Base-by-base conservation (phyloP, 2,888 invertebrate genomes). In the Venusia cambrica region DNA sequence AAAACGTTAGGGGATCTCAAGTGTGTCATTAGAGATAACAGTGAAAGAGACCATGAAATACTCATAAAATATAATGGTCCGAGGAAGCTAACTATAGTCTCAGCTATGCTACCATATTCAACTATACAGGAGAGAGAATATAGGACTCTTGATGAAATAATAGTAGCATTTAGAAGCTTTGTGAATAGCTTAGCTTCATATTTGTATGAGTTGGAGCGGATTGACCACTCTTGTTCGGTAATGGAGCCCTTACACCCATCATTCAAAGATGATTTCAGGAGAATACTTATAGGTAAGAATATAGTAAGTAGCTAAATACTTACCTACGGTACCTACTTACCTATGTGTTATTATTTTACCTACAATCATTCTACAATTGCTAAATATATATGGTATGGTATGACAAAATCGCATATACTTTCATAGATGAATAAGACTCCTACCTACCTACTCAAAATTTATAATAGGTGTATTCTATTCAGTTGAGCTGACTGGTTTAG, bases 201-300 rank as follows among this genome's bases (percentile, higher is more conserved):
- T 53, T 77, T 85, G 39, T 44, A 56, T 47, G 74, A 79, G 51
- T 58, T 87, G 28, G 79, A 81, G 29, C 50, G 48, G 17, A 73
- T 85, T 35, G 77, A 81, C 47, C 43, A 49, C 7, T 52, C 48
- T 33, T 85, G 79, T 51, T 63, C 61, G 5, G 57, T 87, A 1
- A 65, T 77, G 63, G 85, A 87, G 40, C 85, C 85, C 1, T 19
- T 59, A 5, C 57, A 66, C 25, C 68, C 70, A 29, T 60, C 76
- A 18, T 79, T 70, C 31, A 80, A 74, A 55, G 77, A 84, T 52
- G 68, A 78, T 30, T 84, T 65, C 41, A 70, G 85, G 48, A 74
- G 67, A 62, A 74, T 87, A 48, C 43, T 65, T 16, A 42, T 87
- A 31, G 83, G 85, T 85, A 48, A 46, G 53, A 13, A 7, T n/a